Conservation (phyloP, 2,113 vertebrate genomes). For the Silurus meridionalis region DNA sequence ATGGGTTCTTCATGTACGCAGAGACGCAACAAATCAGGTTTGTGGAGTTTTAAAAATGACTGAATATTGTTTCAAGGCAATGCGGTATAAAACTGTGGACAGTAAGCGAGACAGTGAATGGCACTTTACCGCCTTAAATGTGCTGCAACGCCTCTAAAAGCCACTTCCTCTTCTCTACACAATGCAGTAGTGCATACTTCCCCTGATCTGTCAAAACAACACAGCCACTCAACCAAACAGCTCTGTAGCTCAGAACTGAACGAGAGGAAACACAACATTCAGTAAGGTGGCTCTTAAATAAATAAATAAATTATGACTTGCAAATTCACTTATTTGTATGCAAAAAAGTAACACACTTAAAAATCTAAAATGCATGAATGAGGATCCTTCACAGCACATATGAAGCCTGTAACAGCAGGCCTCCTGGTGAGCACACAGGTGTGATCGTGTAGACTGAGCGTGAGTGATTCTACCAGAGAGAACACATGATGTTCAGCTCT, state of each 20-base stretch:
- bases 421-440: background rate
- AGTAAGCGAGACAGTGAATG: background rate
- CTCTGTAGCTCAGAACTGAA: background rate
- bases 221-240: conserved; percentile 41
- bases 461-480: conserved; percentile 8
- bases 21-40: no score
- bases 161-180: conserved; percentile 55
- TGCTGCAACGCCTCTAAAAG: conserved; percentile 41
- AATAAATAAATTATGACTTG: background rate
- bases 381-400: background rate
- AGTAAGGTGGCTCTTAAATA: background rate
- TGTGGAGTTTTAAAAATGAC: no score
- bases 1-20: no score
- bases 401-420: background rate
- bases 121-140: conserved; percentile 39
- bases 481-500: background rate
- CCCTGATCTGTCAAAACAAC: conserved; percentile 25
- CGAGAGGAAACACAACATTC: background rate
- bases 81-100: background rate
- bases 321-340: background rate
- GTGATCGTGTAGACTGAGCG: background rate
- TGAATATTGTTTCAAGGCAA: no score
- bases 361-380: background rate
- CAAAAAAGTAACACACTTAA: background rate
- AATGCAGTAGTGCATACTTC: conserved; percentile 14